Evolutionary conservation across 1,140 invertebrate genomes (phyloP), one percentile per base, ranked within the genome.

Genomic region (Idris sp.): DNA sequence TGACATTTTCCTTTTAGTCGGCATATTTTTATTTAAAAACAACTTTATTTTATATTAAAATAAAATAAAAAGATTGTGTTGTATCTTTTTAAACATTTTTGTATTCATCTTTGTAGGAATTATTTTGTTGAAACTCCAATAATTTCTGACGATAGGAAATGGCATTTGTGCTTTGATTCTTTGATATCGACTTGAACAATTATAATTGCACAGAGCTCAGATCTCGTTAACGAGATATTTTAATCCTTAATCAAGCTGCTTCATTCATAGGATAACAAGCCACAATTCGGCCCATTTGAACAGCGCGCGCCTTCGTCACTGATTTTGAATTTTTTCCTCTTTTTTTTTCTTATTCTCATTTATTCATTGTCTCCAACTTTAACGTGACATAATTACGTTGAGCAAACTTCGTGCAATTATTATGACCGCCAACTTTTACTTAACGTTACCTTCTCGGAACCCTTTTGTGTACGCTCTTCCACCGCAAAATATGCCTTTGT

Each of bases 191-290:
- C 10, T 59, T 74, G 36, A 14, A 65, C 59, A 61, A 46, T n/a
- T n/a, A 65, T 69, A 64, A 65, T 44, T 43, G 51, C 53, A 61
- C 51, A 69, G 15, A 22, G 53, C 51, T 22, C 41, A 31, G 49
- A 69, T 75, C 51, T 75, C 51, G 72, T 75, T 75, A 75, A 75
- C 64, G 72, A 75, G 72, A 69, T 69, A 75, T 75, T 75, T 75
- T 64, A 75, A 75, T 75, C 72, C 58, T 75, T 75, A 69, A 75
- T 75, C 64, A 75, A 75, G 18, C 30, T 31, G 48, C 41, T 68
- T 56, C 38, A 74, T 74, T 68, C 72, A 58, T 26, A 2, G 51
- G 44, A 61, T 74, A 62, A 72, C 58, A 72, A 72, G 58, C 67
- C 67, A 11, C 48, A 49, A 61, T 62, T 61, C 48, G 51, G 25